These are phyloP conservation scores for Sebastes nivosus DNA, from an alignment of 2,797 vertebrate genomes.

Conservation along the genomic window DNA sequence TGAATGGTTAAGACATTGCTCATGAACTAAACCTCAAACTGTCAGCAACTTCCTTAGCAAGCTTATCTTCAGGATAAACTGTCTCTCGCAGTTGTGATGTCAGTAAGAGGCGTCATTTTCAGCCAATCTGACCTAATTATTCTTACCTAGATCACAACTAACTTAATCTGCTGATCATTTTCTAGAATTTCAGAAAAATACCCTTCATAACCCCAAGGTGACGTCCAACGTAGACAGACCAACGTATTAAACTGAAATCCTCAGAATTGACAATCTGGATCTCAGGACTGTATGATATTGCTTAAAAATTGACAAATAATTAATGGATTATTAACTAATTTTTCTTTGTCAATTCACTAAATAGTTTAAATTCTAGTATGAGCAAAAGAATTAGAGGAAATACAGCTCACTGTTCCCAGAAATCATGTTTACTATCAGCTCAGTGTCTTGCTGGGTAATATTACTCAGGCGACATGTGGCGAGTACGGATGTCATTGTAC, in stretches of 20 bases:
- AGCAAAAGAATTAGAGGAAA: not conserved
- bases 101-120: not conserved
- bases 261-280: not conserved
- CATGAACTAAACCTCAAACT: constrained; percentile 33
- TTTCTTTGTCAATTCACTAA: not conserved
- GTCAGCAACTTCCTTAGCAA: not conserved
- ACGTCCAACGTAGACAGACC: not conserved
- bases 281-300: not conserved
- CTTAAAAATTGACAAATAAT: not conserved
- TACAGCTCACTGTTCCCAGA: not conserved
- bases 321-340: not conserved
- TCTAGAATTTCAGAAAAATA: not conserved
- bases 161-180: not conserved
- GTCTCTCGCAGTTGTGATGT: not conserved
- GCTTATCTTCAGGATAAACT: not conserved
- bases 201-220: no score
- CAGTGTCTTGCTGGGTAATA: not conserved
- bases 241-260: not conserved
- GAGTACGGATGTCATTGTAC: not conserved
- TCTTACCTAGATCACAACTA: not conserved
- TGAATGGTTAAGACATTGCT: not conserved
- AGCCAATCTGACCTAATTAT: not conserved
- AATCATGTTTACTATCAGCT: not conserved
- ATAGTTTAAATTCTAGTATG: not conserved
- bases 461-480: not conserved